Base-by-base conservation (phyloP, 2,888 invertebrate species). In the Aradus depressus region DNA sequence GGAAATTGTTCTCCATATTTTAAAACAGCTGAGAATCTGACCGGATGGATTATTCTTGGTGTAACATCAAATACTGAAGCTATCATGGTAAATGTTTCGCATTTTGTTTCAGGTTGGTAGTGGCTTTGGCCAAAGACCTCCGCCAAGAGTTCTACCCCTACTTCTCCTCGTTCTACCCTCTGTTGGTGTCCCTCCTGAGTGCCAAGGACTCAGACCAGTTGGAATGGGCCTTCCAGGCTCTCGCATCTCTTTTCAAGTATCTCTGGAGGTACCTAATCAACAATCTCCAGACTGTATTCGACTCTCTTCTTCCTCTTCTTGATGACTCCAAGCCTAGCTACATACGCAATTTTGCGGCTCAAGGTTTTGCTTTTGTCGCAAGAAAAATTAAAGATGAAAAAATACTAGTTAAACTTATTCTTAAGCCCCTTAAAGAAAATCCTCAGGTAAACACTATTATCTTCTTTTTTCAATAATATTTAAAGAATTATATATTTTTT, bases 341-440 rank as follows among this genome's bases (percentile, higher is more conserved):
- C 64, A 81, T 96, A 19, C 83, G 86, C 60, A 84, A 84, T 63
- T 97, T 96, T 76, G 92, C 95, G 3, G 90, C 92, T 0, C 93
- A 96, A 70, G 88, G 92, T 68, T 95, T 96, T 73, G 86, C 95
- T 1, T 96, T 91, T 72, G 83, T 97, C 1, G 85, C 91, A 3
- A 74, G 95, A 58, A 90, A 90, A 73, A 81, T 89, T 10, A 81
- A 79, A 59, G 85, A 92, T 61, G 84, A 81, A 61, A 75, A 78
- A 25, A 76, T 76, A 44, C 82, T 93, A 65, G 67, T 92, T 34
- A 72, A 74, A 39, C 72, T 84, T 38, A 67, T 91, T 34, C 68
- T 92, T 31, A 72, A 72, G 58, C 77, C 79, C 47, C 71, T 91
- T 31, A 70, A 79, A 57, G 72, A 71, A 12, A 76, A 78, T 64